These are phyloP conservation scores for Phyllostomus discolor DNA, from an alignment of 2,113 vertebrate species.

Conservation along the genomic window DNA sequence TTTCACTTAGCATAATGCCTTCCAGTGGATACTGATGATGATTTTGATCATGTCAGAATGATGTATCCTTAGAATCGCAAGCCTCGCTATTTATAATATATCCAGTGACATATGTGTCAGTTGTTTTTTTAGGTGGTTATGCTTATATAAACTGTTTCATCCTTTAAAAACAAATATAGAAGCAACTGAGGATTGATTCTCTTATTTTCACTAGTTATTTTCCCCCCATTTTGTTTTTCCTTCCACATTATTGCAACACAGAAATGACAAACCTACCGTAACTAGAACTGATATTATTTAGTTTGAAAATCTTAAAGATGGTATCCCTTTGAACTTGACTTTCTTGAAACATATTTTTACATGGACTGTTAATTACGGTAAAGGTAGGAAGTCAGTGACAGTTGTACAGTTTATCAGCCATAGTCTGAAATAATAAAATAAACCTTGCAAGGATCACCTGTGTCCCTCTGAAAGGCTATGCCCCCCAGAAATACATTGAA, in stretches of 20 bases:
- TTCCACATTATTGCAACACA: not conserved
- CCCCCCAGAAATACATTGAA: not conserved
- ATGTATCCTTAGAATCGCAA: not conserved
- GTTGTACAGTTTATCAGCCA: not conserved
- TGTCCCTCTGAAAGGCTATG: not conserved
- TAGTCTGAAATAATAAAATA: not conserved
- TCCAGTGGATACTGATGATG: not conserved
- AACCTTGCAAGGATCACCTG: not conserved
- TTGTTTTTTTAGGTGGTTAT: not conserved
- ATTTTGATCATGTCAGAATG: not conserved
- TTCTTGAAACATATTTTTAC: not conserved
- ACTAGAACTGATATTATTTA: not conserved
- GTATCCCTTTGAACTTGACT: not conserved
- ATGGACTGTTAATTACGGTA: not conserved
- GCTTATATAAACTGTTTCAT: not conserved
- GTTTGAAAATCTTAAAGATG: constrained; percentile 9
- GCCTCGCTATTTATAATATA: not conserved
- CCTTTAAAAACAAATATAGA: not conserved
- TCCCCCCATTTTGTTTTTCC: not conserved
- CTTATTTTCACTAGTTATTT: not conserved
- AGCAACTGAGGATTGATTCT: not conserved
- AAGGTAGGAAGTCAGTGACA: not conserved
- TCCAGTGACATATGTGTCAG: not conserved
- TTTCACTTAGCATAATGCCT: not conserved
- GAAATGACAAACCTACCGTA: not conserved